Conservation (phyloP, 2,888 invertebrate species). For the Harpalus rubripes region DNA sequence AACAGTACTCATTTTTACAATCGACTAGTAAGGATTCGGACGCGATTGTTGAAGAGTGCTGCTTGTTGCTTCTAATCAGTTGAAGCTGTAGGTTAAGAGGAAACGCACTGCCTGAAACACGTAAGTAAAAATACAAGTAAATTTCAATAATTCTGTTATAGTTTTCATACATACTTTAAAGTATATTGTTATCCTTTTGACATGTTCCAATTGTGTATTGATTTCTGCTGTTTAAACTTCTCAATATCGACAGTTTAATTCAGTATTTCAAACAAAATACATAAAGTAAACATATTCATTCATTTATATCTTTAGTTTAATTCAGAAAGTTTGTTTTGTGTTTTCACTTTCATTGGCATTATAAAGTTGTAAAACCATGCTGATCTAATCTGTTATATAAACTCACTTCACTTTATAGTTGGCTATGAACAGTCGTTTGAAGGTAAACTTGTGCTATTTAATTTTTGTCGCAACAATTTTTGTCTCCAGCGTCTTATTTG, state of each 20-base stretch:
- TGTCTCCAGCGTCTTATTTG: slow-evolving; percentile 46
- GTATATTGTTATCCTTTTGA: background rate
- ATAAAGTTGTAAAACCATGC: slow-evolving; percentile 10
- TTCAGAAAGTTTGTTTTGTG: slow-evolving; percentile 3
- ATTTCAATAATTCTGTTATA: no score
- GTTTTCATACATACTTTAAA: background rate
- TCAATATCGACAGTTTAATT: background rate
- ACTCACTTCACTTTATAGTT: background rate
- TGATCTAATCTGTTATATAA: slow-evolving; percentile 49
- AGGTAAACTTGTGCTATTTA: slow-evolving; percentile 56
- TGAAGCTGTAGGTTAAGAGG: background rate
- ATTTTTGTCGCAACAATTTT: slow-evolving; percentile 54
- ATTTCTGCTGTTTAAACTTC: background rate
- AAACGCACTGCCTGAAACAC: slow-evolving; percentile 18
- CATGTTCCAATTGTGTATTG: background rate
- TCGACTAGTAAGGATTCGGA: slow-evolving; percentile 46
- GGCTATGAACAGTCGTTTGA: slow-evolving; percentile 2
- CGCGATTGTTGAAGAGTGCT: slow-evolving; percentile 43
- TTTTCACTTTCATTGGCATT: slow-evolving; percentile 44
- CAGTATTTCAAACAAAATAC: background rate
- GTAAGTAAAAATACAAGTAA: slow-evolving; percentile 45
- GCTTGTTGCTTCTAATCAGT: slow-evolving; percentile 44
- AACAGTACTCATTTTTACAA: slow-evolving; percentile 57
- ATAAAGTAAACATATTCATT: background rate
- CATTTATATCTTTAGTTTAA: background rate